These are phyloP conservation scores for Clarias fuscus DNA, from an alignment of 2,797 vertebrate genomes.

Conservation along the genomic window DNA sequence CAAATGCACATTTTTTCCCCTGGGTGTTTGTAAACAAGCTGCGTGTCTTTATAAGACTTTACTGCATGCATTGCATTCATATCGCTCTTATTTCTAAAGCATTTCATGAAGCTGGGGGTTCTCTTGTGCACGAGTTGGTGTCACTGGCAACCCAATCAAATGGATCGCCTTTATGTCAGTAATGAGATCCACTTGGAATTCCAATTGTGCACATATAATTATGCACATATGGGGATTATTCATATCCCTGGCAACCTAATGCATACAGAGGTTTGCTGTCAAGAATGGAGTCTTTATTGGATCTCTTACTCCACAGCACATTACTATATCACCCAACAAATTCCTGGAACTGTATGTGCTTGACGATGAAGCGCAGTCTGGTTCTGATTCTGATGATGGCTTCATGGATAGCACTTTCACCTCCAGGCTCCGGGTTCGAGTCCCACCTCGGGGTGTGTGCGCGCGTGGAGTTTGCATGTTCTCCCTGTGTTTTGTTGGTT, in stretches of 20 bases:
- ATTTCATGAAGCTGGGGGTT: not conserved
- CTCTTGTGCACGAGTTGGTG: too few species aligned
- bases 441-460: too few species aligned
- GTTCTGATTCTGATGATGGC: too few species aligned
- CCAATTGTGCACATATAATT: not conserved
- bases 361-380: too few species aligned
- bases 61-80: not conserved
- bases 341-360: too few species aligned
- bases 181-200: not conserved
- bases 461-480: too few species aligned
- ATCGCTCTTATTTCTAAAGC: not conserved
- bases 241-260: not conserved
- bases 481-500: too few species aligned
- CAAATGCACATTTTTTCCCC: not conserved
- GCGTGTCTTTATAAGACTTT: not conserved
- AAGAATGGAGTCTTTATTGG: not conserved
- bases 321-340: too few species aligned
- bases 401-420: too few species aligned
- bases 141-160: slow-evolving; percentile 2
- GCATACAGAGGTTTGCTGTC: not conserved
- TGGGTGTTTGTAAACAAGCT: not conserved
- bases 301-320: too few species aligned
- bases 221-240: not conserved
- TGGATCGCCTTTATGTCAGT: not conserved
- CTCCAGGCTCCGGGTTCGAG: too few species aligned